phyloP scores from a whole-genome alignment of 2,888 invertebrate species.

The Lithosia quadra region DNA sequence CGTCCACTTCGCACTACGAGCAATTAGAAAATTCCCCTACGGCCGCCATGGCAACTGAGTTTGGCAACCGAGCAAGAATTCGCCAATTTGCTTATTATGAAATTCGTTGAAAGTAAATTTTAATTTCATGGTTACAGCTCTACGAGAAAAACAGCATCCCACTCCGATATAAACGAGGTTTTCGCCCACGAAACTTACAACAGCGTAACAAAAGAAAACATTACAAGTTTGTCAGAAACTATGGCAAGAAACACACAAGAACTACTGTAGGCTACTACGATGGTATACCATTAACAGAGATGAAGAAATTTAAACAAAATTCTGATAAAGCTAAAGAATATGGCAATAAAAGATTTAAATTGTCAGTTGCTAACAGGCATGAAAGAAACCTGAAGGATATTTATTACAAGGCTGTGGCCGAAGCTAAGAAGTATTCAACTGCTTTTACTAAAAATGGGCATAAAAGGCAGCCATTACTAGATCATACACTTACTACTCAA shows the following conservation, averaged over 20 bases:
- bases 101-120: not conserved
- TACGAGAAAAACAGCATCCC: conserved; percentile 26
- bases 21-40: too few relatives aligned
- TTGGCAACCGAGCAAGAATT: too few relatives aligned
- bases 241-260: conserved; percentile 55
- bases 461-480: not conserved
- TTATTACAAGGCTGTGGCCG: conserved; percentile 62
- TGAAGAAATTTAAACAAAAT: conserved; percentile 18
- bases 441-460: conserved; percentile 27
- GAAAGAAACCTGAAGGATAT: conserved; percentile 62
- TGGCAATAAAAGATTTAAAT: conserved; percentile 2
- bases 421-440: conserved; percentile 58
- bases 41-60: too few relatives aligned
- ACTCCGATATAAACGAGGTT: conserved; percentile 41
- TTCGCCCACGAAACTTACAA: not conserved
- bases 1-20: too few relatives aligned
- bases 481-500: not conserved
- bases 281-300: conserved; percentile 21
- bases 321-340: not conserved
- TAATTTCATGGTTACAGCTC: conserved; percentile 25
- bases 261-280: conserved; percentile 48
- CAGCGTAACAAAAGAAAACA: conserved; percentile 24
- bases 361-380: not conserved
- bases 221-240: conserved; percentile 49
- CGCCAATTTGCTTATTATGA: too few relatives aligned